Evolutionary conservation across 2,888 invertebrate genomes (phyloP).

Genomic region (Zygaena filipendulae): DNA sequence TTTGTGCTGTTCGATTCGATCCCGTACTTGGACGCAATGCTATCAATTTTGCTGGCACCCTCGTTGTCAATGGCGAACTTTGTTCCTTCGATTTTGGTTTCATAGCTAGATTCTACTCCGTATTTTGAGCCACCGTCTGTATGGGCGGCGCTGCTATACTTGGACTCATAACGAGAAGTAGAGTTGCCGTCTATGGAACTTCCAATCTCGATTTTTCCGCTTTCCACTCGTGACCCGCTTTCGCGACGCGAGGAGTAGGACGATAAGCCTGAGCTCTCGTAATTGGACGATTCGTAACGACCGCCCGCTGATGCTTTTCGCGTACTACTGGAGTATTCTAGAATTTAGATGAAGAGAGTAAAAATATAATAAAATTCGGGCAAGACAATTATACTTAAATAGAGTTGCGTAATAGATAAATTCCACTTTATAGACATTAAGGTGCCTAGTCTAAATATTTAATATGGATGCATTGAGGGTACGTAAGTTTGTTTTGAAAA

Average conservation of each 20-base stretch:
- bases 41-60: slow-evolving; percentile 34
- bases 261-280: slow-evolving; percentile 34
- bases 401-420: too few relatives aligned
- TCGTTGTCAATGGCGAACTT: slow-evolving; percentile 24
- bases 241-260: slow-evolving; percentile 47
- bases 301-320: slow-evolving; percentile 42
- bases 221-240: slow-evolving; percentile 43
- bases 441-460: too few relatives aligned
- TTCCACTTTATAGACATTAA: too few relatives aligned
- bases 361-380: too few relatives aligned
- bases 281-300: slow-evolving; percentile 47
- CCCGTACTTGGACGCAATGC: slow-evolving; percentile 42
- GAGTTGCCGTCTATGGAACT: slow-evolving; percentile 39
- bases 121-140: slow-evolving; percentile 24
- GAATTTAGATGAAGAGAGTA: slow-evolving; percentile 12
- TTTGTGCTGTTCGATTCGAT: slow-evolving; percentile 30
- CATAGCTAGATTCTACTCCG: slow-evolving; percentile 29
- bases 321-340: slow-evolving; percentile 55
- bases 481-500: too few relatives aligned
- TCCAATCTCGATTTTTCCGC: slow-evolving; percentile 34
- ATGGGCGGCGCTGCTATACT: background rate
- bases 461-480: too few relatives aligned
- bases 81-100: slow-evolving; percentile 23
- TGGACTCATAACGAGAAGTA: slow-evolving; percentile 25
- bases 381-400: too few relatives aligned